Conservation (phyloP, 2,888 invertebrate species). For the Shargacucullia verbasci region DNA sequence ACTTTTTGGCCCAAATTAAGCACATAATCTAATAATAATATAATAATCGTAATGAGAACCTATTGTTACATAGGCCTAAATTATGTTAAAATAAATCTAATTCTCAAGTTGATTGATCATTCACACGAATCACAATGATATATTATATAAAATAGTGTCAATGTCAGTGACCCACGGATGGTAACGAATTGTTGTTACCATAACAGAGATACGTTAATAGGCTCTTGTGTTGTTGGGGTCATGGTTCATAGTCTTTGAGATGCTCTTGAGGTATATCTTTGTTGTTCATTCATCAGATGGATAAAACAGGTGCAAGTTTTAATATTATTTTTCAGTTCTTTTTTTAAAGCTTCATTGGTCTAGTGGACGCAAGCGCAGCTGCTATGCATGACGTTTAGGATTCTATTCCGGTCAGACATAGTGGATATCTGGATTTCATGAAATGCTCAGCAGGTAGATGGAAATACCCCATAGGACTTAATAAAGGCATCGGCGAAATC, state of each 20-base stretch:
- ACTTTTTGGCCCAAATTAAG: constrained; percentile 17
- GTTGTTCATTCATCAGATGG: neutral
- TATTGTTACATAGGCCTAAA: constrained; percentile 38
- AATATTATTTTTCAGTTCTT: neutral
- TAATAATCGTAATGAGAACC: constrained; percentile 33
- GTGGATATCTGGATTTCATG: too few relatives aligned
- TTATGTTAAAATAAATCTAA: constrained; percentile 34
- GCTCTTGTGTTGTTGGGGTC: constrained; percentile 35
- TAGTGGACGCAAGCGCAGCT: too few relatives aligned
- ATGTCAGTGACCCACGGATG: constrained; percentile 63
- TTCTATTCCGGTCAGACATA: too few relatives aligned
- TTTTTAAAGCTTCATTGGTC: too few relatives aligned
- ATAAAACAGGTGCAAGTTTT: neutral
- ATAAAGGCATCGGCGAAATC: too few relatives aligned
- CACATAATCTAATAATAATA: constrained; percentile 39
- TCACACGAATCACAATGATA: constrained; percentile 50
- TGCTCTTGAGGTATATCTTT: constrained; percentile 2
- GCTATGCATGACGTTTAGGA: too few relatives aligned
- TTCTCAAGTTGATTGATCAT: constrained; percentile 52
- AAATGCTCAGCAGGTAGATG: too few relatives aligned
- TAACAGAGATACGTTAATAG: constrained; percentile 33
- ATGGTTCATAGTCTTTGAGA: constrained; percentile 24
- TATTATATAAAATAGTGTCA: constrained; percentile 62
- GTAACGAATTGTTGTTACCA: constrained; percentile 37
- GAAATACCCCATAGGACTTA: too few relatives aligned